Evolutionary conservation across 2,888 invertebrate genomes (phyloP).

Genomic region (Andrena dorsata): DNA sequence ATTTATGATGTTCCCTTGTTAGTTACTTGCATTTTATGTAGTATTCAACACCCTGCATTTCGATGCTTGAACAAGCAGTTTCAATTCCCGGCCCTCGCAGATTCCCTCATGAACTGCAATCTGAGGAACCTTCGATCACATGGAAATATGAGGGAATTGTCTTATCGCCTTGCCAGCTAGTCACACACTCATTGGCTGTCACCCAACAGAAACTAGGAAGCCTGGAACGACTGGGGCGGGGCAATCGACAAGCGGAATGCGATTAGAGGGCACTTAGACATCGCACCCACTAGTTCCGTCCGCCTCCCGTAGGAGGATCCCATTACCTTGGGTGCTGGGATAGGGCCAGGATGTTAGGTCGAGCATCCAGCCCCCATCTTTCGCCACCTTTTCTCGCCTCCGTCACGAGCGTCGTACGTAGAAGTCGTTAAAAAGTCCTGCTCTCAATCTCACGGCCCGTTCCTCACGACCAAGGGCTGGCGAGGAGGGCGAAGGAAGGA

Average conservation of each 20-base stretch:
- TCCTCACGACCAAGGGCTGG: constrained; percentile 33
- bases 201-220: constrained; percentile 5
- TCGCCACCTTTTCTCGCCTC: background rate
- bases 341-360: constrained; percentile 51
- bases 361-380: constrained; percentile 26
- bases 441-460: constrained; percentile 67
- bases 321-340: constrained; percentile 58
- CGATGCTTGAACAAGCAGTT: background rate
- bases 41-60: no score
- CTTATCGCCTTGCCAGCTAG: background rate
- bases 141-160: constrained; percentile 24
- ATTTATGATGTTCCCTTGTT: no score
- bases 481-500: background rate
- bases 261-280: constrained; percentile 68
- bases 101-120: background rate
- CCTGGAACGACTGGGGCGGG: constrained; percentile 34
- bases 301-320: constrained; percentile 44
- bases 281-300: constrained; percentile 38
- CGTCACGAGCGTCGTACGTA: constrained; percentile 33
- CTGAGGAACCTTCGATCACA: background rate
- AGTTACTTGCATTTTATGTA: no score
- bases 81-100: background rate
- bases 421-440: constrained; percentile 66
- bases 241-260: constrained; percentile 58
- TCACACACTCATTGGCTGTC: constrained; percentile 2